Base-by-base conservation (phyloP, 2,888 invertebrate species). In the Drosophila meridionalis region DNA sequence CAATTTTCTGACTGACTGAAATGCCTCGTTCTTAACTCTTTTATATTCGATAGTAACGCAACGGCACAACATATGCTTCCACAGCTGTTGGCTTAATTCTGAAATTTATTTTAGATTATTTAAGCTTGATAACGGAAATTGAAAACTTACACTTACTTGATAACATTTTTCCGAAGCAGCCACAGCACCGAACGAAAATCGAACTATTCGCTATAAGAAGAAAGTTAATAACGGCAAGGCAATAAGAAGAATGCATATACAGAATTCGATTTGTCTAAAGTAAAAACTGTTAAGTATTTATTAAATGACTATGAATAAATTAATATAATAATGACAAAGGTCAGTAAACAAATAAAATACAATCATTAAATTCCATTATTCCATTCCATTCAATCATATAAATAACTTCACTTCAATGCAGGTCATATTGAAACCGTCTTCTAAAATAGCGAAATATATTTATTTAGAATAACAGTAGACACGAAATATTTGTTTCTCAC, bases 401-500 rank as follows among this genome's bases (percentile, higher is more conserved):
- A 47, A 48, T 7, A 48, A 32, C 4, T 32, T 2, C 5, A 50
- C n/a, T 50, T 32, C 7, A 28, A 56, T n/a, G 14, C 14, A 30
- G 11, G n/a, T n/a, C 9, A 6, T 11, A 5, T 6, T 20, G 11
- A 5, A n/a, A 50, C 9, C 50, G n/a, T 32, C n/a, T 32, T 32
- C n/a, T 32, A 2, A 7, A 34, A 50, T 6, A 11, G 20, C 20
- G 20, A 6, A 50, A 11, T 34, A 34, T 56, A 40, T 40, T 40
- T 56, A 30, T 56, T 30, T 30, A 32, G 20, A 43, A 8, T 20
- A 42, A 32, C 30, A 56, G 40, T 11, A 30, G n/a, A 30, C 28
- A 56, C n/a, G 32, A 26, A 57, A 34, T 32, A 48, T 48, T 60
- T 20, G 38, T 48, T 38, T 48, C 48, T 20, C n/a, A 32, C 48